Evolutionary conservation across 1,140 invertebrate genomes (phyloP).

Genomic region (Drosophila tsacasi): DNA sequence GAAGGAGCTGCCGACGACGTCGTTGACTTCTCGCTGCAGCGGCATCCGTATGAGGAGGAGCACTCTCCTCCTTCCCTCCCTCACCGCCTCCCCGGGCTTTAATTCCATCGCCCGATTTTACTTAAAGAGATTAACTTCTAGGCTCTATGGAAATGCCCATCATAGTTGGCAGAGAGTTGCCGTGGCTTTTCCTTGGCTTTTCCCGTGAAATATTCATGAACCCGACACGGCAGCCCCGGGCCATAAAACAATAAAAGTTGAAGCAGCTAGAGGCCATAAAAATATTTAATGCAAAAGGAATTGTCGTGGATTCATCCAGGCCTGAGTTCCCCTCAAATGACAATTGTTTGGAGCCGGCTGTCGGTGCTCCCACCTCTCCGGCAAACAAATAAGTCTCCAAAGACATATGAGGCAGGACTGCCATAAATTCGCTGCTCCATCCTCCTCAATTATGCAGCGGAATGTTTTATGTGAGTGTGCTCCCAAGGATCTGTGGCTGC

Average conservation of each 20-base stretch:
- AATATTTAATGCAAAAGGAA: constrained; percentile 80
- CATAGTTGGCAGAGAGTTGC: constrained; percentile 37
- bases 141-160: constrained; percentile 54
- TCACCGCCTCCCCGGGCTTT: constrained; percentile 45
- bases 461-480: constrained; percentile 69
- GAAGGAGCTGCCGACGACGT: constrained; percentile 71
- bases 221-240: constrained; percentile 45
- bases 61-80: neutral
- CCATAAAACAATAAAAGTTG: constrained; percentile 78
- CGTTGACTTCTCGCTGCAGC: constrained; percentile 33
- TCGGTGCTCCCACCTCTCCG: neutral
- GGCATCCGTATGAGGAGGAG: constrained; percentile 33
- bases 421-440: constrained; percentile 69
- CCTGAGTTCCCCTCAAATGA: constrained; percentile 40
- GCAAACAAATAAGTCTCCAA: constrained; percentile 75
- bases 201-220: constrained; percentile 78
- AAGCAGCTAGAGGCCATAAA: constrained; percentile 66
- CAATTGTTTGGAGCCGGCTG: constrained; percentile 51
- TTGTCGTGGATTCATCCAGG: constrained; percentile 55
- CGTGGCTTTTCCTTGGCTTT: constrained; percentile 43
- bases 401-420: constrained; percentile 74
- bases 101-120: constrained; percentile 72
- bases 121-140: constrained; percentile 81
- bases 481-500: constrained; percentile 10
- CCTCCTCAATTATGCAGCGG: constrained; percentile 77